Evolutionary conservation across 1,140 invertebrate species (phyloP), one percentile per base, ranked within the genome.

Genomic region (Drosophila bocqueti): DNA sequence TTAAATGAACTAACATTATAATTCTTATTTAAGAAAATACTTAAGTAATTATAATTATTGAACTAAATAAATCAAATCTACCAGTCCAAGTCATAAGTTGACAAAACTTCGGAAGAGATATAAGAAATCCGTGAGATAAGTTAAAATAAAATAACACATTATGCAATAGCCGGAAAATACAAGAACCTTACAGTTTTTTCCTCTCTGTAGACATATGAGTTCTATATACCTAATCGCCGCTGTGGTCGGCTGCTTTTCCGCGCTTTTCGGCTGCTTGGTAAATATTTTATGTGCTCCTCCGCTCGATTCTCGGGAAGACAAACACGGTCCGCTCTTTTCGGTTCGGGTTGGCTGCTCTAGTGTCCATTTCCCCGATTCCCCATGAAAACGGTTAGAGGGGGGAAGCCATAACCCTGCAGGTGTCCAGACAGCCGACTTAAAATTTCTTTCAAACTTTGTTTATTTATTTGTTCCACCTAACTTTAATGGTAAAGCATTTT

Each of bases 251-350:
- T 87, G 83, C 58, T 34, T 68, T 74, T 77, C 68, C 49, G 52
- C 60, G 50, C 64, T 60, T 59, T 68, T 67, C 57, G 49, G 67
- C 38, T 66, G 69, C 61, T 82, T 76, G 61, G 66, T 57, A 76
- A 79, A 79, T 77, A 87, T 74, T 76, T 78, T 80, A 80, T 83
- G 80, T 75, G 77, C 65, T 80, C 59, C 64, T 79, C 72, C 68
- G 65, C 65, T 72, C 76, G 57, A 77, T 87, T 87, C 83, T 69
- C 66, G 66, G 66, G 77, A 87, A 87, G 67, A 63, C 79, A 86
- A 82, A 82, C 83, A 79, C 57, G 76, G 43, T 57, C 47, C 49
- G 49, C 42, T 31, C 24, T 54, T 60, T 64, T 42, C 34, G 49
- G 60, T 76, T 76, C 62, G 64, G 83, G 81, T 87, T 78, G 65